Base-by-base conservation (phyloP, 2,797 vertebrate species). In the Silurus aristotelis region DNA sequence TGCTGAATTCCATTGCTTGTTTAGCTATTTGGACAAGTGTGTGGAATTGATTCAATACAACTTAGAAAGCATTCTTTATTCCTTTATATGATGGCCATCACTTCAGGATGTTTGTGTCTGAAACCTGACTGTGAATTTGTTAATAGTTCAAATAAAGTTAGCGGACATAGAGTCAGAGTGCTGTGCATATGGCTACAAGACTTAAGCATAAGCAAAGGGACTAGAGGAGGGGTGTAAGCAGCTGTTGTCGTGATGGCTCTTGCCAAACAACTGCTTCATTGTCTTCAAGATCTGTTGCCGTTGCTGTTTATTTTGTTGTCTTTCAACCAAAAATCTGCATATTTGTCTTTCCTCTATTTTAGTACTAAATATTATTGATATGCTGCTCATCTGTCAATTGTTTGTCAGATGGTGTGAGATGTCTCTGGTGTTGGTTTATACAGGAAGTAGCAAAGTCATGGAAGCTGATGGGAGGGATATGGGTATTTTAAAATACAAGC, bases 261-360 rank as follows among this genome's bases (percentile, higher is more conserved):
- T 91, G 73, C 86, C 92, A 86, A 89, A 92, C 89, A 89, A 91
- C 88, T 91, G 87, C 9, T 75, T 89, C 91, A 91, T 92, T 93
- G 91, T 88, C 89, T 84, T 17, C 77, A 83, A 85, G 87, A 90
- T 85, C 80, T 87, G 80, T 87, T 84, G 90, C 85, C 80, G 71
- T 67, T 17, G 52, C 22, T 82, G 75, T 91, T 94, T 93, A 89
- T 93, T 93, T 94, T 87, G 85, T 87, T 85, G 79, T 90, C 84
- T 60, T 93, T 89, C 84, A 92, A 89, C 87, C 90, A 82, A 84
- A 67, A 80, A 68, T 73, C 68, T 43, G 9, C 73, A 13, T 78
- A 71, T 83, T 80, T 83, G 84, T 76, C 61, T 88, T 84, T 89
- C 43, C 73, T 86, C 75, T 73, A 17, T 60, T 86, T 19, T 66